Evolutionary conservation across 2,797 vertebrate genomes (phyloP).

Genomic region (Buphagus erythrorhynchus): DNA sequence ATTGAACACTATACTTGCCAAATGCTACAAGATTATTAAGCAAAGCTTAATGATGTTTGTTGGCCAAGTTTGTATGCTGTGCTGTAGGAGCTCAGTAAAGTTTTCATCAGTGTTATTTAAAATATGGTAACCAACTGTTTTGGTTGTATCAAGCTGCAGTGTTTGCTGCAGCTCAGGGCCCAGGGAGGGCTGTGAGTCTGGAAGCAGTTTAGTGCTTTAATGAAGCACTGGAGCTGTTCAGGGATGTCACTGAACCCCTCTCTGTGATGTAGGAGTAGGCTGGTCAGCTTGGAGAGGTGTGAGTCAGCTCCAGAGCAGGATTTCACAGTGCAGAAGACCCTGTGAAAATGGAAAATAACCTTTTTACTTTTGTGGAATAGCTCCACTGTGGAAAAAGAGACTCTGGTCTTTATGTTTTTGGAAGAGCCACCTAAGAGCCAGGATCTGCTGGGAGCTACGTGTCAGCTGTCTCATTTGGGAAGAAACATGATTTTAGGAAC

Average conservation of each 20-base stretch:
- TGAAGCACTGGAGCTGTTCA: not conserved
- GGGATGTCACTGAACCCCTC: accelerated
- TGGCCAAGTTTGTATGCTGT: conserved; percentile 12
- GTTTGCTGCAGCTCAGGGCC: not conserved
- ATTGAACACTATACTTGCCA: conserved; percentile 26
- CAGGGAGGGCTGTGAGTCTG: not conserved
- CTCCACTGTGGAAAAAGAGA: not conserved
- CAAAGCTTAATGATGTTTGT: conserved; percentile 43
- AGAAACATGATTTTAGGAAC: not conserved
- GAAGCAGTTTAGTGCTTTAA: not conserved
- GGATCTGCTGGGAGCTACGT: not conserved
- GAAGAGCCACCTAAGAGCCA: not conserved
- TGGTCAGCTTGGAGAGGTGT: not conserved
- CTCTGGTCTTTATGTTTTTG: not conserved
- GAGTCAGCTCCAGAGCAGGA: not conserved
- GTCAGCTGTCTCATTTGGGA: not conserved
- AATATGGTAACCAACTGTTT: not conserved
- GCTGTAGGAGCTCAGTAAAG: conserved; percentile 11
- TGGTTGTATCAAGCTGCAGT: not conserved
- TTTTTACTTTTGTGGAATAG: not conserved
- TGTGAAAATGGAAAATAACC: not conserved
- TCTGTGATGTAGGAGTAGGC: not conserved
- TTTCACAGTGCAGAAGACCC: not conserved
- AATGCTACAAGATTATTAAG: conserved; percentile 33
- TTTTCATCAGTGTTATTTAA: not conserved